Evolutionary conservation across 1,140 invertebrate species (phyloP), one percentile per base, ranked within the genome.

Genomic region (Diabrotica undecimpunctata): DNA sequence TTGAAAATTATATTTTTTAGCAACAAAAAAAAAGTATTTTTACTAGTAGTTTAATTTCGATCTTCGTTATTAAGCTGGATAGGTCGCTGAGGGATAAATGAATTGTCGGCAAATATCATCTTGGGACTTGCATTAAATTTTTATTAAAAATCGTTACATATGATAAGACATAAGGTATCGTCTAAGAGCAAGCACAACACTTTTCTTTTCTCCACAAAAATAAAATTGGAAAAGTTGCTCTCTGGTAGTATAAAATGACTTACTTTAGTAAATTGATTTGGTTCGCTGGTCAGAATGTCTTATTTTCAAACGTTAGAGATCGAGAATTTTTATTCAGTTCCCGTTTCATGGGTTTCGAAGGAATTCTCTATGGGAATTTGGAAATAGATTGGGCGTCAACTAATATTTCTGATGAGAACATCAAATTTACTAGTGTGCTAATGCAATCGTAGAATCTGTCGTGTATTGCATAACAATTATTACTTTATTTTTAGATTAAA

Each of bases 231-330:
- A 46, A 46, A 46, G 41, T 46, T 46, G 54, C 25, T 12, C 13
- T 9, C 54, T 8, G 54, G 11, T 14, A 14, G 25, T 36, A 55
- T 36, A 36, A 55, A 55, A 55, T 55, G 13, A 25, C 13, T 55
- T 36, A 55, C 54, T 55, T 55, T 36, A 36, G 7, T 25, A 55
- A 55, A 55, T 55, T 55, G 54, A 55, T 55, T 55, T 55, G 54
- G 10, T 36, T 6, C 14, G 6, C 13, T 36, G 35, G 35, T 14
- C 9, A 36, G 35, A 55, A 55, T 55, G 41, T 46, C 41, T 46
- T 46, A 55, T 55, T 55, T 55, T 55, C 14, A 13, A 55, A 12
- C 14, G 54, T 55, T 55, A 14, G 54, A 14, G 54, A 25, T 55
- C 35, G 54, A 25, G 41, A 13, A 55, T 55, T 55, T 55, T 14